Evolutionary conservation across 2,113 vertebrate species (phyloP), one percentile per base, ranked within the genome.

Genomic region (Myiopsitta monachus): DNA sequence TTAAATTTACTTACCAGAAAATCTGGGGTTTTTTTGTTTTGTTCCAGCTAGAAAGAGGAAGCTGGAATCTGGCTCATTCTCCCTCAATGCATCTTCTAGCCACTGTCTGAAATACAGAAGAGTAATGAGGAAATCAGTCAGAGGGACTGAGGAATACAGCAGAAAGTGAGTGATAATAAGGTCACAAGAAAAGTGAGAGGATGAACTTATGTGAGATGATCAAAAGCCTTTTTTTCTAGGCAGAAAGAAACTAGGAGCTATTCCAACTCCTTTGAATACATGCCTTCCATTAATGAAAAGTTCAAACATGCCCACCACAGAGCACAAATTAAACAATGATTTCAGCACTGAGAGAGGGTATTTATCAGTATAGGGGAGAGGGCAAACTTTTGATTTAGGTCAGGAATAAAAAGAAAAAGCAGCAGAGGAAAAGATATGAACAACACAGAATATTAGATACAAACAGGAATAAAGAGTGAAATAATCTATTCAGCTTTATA

Each of bases 21-120:
- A 96, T 99, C 99, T 92, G 23, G 23, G 23, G 98, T 99, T 95
- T 99, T 99, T 86, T 51, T 11, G 99, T 95, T 99, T 99, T 87
- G 98, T 98, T 49, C 99, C 99, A 74, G 99, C 98, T 18, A 99
- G 97, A 95, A 99, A 99, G 64, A 98, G 78, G 12, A 98, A 98
- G 89, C 98, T 98, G 81, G 98, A 97, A 36, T 96, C 94, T 5
- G 98, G 98, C 38, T 99, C 98, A 8, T 99, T 99, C 91, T 99
- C 99, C 46, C 78, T 98, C 95, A 99, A 54, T 7, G 98, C 99
- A 39, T 99, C 99, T 69, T 98, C 95, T 72, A 99, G 91, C 99
- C 99, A 99, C 92, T 98, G 98, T 63, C 99, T 99, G 90, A 79
- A 86, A 93, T 6, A 85, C 6, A 91, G 41, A 91, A 83, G 5